Percentiles rank a stretch among this genome's conserved stretches.
Conservation (phyloP, 2,797 vertebrate species). For the Syngnathus acus region DNA sequence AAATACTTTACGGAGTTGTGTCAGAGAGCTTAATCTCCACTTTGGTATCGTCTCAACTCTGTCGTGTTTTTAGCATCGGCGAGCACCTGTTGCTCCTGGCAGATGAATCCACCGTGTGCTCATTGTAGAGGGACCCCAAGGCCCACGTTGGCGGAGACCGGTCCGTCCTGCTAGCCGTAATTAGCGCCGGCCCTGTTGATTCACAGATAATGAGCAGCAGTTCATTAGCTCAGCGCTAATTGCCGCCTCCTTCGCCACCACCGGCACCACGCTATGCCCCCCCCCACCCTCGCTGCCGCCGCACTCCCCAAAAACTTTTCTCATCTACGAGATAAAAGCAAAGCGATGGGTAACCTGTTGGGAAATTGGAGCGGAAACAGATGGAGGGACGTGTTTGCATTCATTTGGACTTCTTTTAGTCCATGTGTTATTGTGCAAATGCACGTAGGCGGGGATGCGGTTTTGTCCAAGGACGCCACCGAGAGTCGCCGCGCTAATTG, state of each 20-base stretch:
- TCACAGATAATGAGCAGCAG: constrained; percentile 74
- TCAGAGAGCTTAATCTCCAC: not conserved
- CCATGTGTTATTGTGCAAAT: constrained; percentile 12
- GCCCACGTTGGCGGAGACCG: constrained; percentile 61
- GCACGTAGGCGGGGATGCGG: constrained; percentile 20
- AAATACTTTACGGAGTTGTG: too few species aligned
- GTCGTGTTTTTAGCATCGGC: constrained; percentile 51
- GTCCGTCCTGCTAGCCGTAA: constrained; percentile 72
- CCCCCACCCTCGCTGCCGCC: constrained; percentile 26
- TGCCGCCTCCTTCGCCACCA: constrained; percentile 67
- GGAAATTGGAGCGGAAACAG: constrained; percentile 37
- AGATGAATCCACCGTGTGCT: constrained; percentile 55
- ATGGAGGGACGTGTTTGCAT: constrained; percentile 35
- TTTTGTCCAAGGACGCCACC: constrained; percentile 30
- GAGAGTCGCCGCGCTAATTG: constrained; percentile 40
- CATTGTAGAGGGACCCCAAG: constrained; percentile 63
- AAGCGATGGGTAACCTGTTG: constrained; percentile 38
- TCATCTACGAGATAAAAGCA: constrained; percentile 34
- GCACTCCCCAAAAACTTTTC: constrained; percentile 49
- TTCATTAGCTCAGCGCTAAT: constrained; percentile 75
- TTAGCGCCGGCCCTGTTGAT: constrained; percentile 76
- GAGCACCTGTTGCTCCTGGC: constrained; percentile 70
- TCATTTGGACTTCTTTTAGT: constrained; percentile 22
- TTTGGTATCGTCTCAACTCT: not conserved
- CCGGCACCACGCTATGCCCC: constrained; percentile 23